Conservation (phyloP, 2,113 vertebrate genomes). For the Trachemys scripta region DNA sequence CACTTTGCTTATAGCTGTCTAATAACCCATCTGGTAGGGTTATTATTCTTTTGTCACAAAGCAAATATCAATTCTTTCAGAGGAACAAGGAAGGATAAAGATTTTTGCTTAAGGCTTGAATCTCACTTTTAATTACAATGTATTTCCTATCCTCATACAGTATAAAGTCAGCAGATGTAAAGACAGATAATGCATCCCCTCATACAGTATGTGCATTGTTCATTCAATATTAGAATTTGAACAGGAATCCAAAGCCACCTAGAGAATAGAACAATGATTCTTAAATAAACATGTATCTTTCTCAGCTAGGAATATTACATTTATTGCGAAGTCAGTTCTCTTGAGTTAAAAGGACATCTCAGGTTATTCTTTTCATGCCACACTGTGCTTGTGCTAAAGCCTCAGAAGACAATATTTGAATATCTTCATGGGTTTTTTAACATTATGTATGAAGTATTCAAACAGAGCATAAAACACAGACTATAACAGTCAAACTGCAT, state of each 20-base stretch:
- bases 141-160: slow-evolving; percentile 47
- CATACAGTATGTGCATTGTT: slow-evolving; percentile 11
- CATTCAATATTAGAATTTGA: slow-evolving; percentile 41
- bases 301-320: not conserved
- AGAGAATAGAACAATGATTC: slow-evolving; percentile 36
- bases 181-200: slow-evolving; percentile 47
- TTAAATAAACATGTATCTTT: slow-evolving; percentile 27
- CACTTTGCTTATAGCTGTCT: slow-evolving; percentile 61
- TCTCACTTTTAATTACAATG: slow-evolving; percentile 66
- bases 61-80: slow-evolving; percentile 64
- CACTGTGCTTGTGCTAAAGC: not conserved
- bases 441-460: not conserved
- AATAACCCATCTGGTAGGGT: slow-evolving; percentile 65
- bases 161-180: slow-evolving; percentile 36
- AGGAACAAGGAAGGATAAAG: slow-evolving; percentile 29
- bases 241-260: slow-evolving; percentile 48
- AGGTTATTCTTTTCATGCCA: not conserved
- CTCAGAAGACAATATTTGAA: slow-evolving; percentile 40
- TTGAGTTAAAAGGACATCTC: not conserved
- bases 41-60: slow-evolving; percentile 74
- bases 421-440: slow-evolving; percentile 8
- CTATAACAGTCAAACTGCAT: not conserved
- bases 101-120: slow-evolving; percentile 58
- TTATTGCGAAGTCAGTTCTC: slow-evolving; percentile 49
- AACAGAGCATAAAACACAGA: not conserved